Evolutionary conservation across 2,113 vertebrate species (phyloP).

Genomic region (Mus musculus): GRCm39 chr7:102022501-102023000

Average conservation of each 20-base stretch:
- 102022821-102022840: neutral
- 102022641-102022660: neutral
- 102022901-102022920: neutral
- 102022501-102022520: neutral
- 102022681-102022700: neutral
- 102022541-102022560: neutral
- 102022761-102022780: neutral
- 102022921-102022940: neutral
- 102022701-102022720: neutral
- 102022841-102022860: too few relatives aligned
- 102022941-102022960: neutral
- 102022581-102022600: neutral
- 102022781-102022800: neutral
- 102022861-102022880: constrained; percentile 7
- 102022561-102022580: neutral
- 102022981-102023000: neutral
- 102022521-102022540: neutral
- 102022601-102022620: neutral
- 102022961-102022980: neutral
- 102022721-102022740: neutral
- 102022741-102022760: neutral
- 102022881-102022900: neutral
- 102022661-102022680: neutral
- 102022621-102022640: neutral
- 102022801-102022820: neutral